A percentile compares a stretch with the other conserved stretches of the same genome.
Evolutionary conservation across 2,888 invertebrate species (phyloP).

Genomic region (Drosophila anceps): DNA sequence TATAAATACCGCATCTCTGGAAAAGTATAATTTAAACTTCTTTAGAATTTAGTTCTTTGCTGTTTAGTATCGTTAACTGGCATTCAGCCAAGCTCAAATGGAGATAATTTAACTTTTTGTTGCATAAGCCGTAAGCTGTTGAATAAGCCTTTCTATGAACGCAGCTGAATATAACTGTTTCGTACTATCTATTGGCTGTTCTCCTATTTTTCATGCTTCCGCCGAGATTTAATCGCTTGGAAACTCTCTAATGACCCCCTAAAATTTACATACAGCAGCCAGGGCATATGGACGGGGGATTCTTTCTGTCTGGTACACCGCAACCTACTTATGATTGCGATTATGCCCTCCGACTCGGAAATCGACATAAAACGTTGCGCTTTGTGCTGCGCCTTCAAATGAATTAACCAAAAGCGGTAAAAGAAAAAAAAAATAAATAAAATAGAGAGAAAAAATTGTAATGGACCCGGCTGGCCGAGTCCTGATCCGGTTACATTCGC

Average conservation of each 20-base stretch:
- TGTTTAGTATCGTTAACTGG: neutral
- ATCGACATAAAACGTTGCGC: constrained; percentile 68
- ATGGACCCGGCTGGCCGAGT: neutral
- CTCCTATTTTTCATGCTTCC: neutral
- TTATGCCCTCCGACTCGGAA: constrained; percentile 31
- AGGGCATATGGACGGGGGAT: constrained; percentile 6
- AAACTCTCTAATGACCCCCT: constrained; percentile 58
- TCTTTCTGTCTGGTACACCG: neutral
- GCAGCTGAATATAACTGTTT: constrained; percentile 6
- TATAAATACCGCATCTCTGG: neutral
- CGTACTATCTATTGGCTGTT: neutral
- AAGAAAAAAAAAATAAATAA: neutral
- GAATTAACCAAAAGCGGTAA: constrained; percentile 56
- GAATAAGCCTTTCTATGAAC: neutral
- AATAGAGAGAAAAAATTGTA: neutral
- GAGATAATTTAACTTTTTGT: neutral
- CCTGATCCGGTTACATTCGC: constrained; percentile 21
- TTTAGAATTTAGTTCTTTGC: neutral
- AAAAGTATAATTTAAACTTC: neutral
- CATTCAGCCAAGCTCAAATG: neutral
- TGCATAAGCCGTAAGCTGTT: neutral
- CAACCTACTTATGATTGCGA: constrained; percentile 46
- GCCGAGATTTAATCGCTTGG: constrained; percentile 41
- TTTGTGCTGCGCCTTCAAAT: constrained; percentile 53
- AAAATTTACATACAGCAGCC: constrained; percentile 39